Percentiles rank a stretch among this genome's conserved stretches.
These are phyloP conservation scores for Nycteola revayana DNA, from an alignment of 2,888 invertebrate species.

Conservation along the genomic window DNA sequence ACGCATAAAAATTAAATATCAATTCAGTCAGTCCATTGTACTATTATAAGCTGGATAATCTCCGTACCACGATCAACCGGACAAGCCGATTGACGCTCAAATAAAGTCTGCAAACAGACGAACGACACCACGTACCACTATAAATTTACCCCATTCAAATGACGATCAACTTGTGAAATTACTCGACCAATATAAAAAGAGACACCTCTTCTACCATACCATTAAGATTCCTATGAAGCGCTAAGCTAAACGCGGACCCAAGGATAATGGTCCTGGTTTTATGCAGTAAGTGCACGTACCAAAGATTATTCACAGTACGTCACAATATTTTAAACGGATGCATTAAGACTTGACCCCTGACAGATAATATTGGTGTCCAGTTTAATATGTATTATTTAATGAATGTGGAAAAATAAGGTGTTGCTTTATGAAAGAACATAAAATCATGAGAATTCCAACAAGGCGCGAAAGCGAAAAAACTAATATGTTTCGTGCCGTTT, in stretches of 20 bases:
- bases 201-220: conserved; percentile 27
- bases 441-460: conserved; percentile 24
- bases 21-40: conserved; percentile 49
- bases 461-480: conserved; percentile 31
- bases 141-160: conserved; percentile 70
- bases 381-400: conserved; percentile 64
- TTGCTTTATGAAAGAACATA: conserved; percentile 29
- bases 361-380: conserved; percentile 63
- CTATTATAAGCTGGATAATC: conserved; percentile 47
- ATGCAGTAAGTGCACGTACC: conserved; percentile 46
- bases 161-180: conserved; percentile 69
- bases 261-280: conserved; percentile 25
- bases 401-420: conserved; percentile 51
- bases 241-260: conserved; percentile 11
- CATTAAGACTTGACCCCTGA: conserved; percentile 61
- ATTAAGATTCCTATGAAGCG: conserved; percentile 10
- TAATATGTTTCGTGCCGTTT: conserved; percentile 33
- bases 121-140: conserved; percentile 51
- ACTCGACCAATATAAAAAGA: conserved; percentile 48
- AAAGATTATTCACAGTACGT: conserved; percentile 66
- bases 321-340: conserved; percentile 73
- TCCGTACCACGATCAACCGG: conserved; percentile 52
- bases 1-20: conserved; percentile 26
- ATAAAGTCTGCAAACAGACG: conserved; percentile 59
- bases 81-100: conserved; percentile 54